These are phyloP conservation scores for Mizuhopecten yessoensis DNA, from an alignment of 1,140 invertebrate genomes.

Conservation along the genomic window DNA sequence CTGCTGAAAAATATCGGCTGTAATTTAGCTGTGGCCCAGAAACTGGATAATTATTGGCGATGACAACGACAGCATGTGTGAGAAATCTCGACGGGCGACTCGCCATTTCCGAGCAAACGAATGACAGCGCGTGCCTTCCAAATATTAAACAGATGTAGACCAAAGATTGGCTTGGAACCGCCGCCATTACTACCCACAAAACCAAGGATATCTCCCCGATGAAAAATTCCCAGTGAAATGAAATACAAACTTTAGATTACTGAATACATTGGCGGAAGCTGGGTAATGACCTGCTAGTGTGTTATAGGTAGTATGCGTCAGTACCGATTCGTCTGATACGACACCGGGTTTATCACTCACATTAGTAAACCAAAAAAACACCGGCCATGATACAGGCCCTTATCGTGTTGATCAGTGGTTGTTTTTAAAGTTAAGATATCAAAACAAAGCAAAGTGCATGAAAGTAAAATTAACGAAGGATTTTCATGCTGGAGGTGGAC, in stretches of 20 bases:
- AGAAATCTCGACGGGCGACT: constrained; percentile 11
- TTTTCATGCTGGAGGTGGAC: not conserved
- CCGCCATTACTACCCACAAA: constrained; percentile 16
- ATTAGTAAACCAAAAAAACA: not conserved
- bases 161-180: constrained; percentile 21
- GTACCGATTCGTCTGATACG: constrained; percentile 1
- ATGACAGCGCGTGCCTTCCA: constrained; percentile 29
- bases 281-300: constrained; percentile 6
- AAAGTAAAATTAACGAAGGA: not conserved
- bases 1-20: constrained; percentile 37
- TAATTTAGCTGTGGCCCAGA: constrained; percentile 28
- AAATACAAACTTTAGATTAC: constrained; percentile 21
- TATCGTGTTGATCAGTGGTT: not conserved
- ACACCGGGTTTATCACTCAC: not conserved
- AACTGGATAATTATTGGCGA: constrained; percentile 34
- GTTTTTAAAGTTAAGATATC: not conserved
- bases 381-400: not conserved
- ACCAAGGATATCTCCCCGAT: constrained; percentile 32
- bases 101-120: not conserved
- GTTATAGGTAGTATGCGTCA: not conserved
- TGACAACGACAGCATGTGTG: constrained; percentile 3
- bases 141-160: constrained; percentile 29
- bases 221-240: constrained; percentile 28
- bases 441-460: not conserved
- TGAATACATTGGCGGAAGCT: constrained; percentile 1